Base-by-base conservation (phyloP, 2,113 vertebrate species). In the Anoura caudifer region DNA sequence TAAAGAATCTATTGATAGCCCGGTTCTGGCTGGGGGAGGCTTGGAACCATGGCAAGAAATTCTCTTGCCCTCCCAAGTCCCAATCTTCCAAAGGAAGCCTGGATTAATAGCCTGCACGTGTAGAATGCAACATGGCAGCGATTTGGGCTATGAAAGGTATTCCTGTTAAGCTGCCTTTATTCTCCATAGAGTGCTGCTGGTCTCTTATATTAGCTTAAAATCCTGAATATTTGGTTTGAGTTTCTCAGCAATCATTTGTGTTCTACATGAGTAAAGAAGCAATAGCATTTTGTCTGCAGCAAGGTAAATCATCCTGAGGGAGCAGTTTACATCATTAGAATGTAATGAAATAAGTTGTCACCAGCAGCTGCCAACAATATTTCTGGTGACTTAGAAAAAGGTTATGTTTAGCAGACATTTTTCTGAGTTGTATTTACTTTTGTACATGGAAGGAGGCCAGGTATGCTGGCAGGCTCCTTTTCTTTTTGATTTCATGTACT, bases 261-360 rank as follows among this genome's bases (percentile, higher is more conserved):
- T 76, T 97, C 96, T 93, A 56, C 38, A 69, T 1, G 84, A 50
- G 59, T 22, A 81, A 92, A 95, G 94, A 87, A 97, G 50, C 82
- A 83, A 92, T 95, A 93, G 45, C 76, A 73, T 87, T 94, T 96
- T 94, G 95, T 97, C 54, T 88, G 85, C 77, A 69, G 93, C 59
- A 65, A 92, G 90, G 88, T 90, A 95, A 91, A 81, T 91, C 83
- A 96, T 94, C 91, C 89, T 31, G 63, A 91, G 97, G 86, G 94
- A 97, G 96, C 94, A 75, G 69, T 93, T 96, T 90, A 38, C 82
- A 93, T 97, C 91, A 94, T 63, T 92, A 90, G 90, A 73, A 88
- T 91, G 87, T 87, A 94, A 93, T 92, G 95, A 92, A 95, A 75
- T 86, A 95, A 92, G 65, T 94, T 92, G 97, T 97, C 88, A 86